A percentile compares a stretch with the other conserved stretches of the same genome.
These are phyloP conservation scores for Drepana arcuata DNA, from an alignment of 1,140 invertebrate genomes.

Conservation along the genomic window DNA sequence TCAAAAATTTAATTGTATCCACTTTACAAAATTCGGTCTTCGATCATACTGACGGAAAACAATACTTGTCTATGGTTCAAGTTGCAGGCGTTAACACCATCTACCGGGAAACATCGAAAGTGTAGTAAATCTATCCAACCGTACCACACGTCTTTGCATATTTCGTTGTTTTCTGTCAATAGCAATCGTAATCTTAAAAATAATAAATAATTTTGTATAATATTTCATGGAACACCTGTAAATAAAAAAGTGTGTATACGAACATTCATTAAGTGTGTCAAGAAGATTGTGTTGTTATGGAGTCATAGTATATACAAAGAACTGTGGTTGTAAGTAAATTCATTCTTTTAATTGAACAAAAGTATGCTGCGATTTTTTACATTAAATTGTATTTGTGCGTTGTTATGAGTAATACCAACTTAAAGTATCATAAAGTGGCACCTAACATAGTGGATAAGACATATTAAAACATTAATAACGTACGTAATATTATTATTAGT, in stretches of 20 bases:
- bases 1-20: too few relatives aligned
- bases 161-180: slow-evolving; percentile 60
- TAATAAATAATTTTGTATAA: slow-evolving; percentile 31
- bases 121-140: slow-evolving; percentile 46
- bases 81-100: slow-evolving; percentile 31
- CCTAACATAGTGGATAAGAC: too few relatives aligned
- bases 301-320: too few relatives aligned
- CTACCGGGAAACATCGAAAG: slow-evolving; percentile 32
- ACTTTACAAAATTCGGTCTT: slow-evolving; percentile 26
- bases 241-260: slow-evolving; percentile 38
- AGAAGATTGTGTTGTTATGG: slow-evolving; percentile 25
- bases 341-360: slow-evolving; percentile 33
- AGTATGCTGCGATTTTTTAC: slow-evolving; percentile 38
- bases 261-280: slow-evolving; percentile 22
- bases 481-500: too few relatives aligned
- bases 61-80: slow-evolving; percentile 39
- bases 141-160: slow-evolving; percentile 55
- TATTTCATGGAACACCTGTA: slow-evolving; percentile 39
- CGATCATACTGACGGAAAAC: slow-evolving; percentile 18
- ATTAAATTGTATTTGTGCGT: slow-evolving; percentile 14
- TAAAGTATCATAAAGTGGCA: too few relatives aligned
- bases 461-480: too few relatives aligned
- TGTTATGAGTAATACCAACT: too few relatives aligned
- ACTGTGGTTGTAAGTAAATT: slow-evolving; percentile 56
- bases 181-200: slow-evolving; percentile 45